A percentile compares a stretch with the other conserved stretches of the same genome.
Conservation (phyloP, 2,888 invertebrate species). For the Drosophila demipolita region DNA sequence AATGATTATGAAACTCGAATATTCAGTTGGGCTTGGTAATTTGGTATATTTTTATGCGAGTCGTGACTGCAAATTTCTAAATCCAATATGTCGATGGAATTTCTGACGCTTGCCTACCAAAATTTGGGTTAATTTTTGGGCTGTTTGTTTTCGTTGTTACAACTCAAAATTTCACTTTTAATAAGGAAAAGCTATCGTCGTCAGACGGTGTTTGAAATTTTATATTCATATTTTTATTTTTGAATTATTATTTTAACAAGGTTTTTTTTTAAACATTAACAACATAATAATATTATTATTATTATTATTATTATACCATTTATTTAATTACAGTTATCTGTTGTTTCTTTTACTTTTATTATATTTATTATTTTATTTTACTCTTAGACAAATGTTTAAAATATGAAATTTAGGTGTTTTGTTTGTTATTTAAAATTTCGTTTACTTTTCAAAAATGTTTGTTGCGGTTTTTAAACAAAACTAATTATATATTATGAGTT, state of each 20-base stretch:
- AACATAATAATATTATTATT: conserved; percentile 82
- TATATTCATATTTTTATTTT: conserved; percentile 81
- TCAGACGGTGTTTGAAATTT: conserved; percentile 51
- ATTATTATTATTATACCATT: conserved; percentile 74
- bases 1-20: conserved; percentile 61
- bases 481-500: conserved; percentile 51
- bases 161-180: conserved; percentile 73
- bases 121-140: conserved; percentile 59
- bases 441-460: conserved; percentile 43
- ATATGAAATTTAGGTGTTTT: conserved; percentile 69
- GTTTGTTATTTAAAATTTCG: conserved; percentile 64
- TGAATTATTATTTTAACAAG: conserved; percentile 85
- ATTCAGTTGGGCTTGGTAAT: conserved; percentile 45
- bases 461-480: conserved; percentile 53
- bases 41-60: conserved; percentile 64
- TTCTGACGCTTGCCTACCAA: conserved; percentile 44
- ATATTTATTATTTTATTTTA: conserved; percentile 43
- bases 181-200: conserved; percentile 37
- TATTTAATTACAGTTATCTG: conserved; percentile 67
- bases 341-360: conserved; percentile 65
- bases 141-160: conserved; percentile 29
- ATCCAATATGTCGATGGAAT: conserved; percentile 73
- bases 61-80: conserved; percentile 71
- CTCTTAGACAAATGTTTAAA: conserved; percentile 76
- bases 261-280: conserved; percentile 85